Evolutionary conservation across 2,888 invertebrate genomes (phyloP), one percentile per base, ranked within the genome.

Genomic region (Macaria liturata): DNA sequence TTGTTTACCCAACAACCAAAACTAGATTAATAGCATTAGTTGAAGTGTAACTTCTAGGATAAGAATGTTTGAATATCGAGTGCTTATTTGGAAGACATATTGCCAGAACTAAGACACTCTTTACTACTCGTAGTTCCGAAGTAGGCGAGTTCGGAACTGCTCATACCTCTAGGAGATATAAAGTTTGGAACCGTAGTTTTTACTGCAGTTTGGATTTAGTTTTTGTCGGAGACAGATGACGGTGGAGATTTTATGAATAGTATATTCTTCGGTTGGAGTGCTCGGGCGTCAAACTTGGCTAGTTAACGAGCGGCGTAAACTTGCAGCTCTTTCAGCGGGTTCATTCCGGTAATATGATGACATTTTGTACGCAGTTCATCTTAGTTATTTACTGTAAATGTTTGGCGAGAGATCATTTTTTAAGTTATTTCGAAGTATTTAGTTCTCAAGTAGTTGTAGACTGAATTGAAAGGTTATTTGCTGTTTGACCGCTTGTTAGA

Each of bases 151-250:
- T 66, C 62, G 64, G 57, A 66, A 69, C 67, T 69, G 64, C 66
- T 68, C 65, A 64, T 59, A 65, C 62, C 67, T 61, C 62, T 65
- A 59, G 65, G 61, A 66, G 52, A 65, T 68, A 68, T 71, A 72
- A 76, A 75, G 65, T 74, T 75, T 59, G 61, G 57, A 75, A 76
- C 72, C 62, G 67, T 59, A 66, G 69, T 70, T 75, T 75, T 74
- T 72, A 76, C 67, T 72, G 70, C 68, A 71, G 70, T 71, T 76
- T 57, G 47, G 66, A 62, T 68, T 65, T 62, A 59, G 66, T 69
- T 75, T 68, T 71, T 67, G 65, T 42, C 46, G 50, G 55, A 53
- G 59, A 60, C 59, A 60, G 59, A 60, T 60, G 59, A 56, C 45
- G 55, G 48, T 20, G 44, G 51, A 60, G 55, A 60, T 60, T 56